Evolutionary conservation across 2,797 vertebrate genomes (phyloP), one percentile per base, ranked within the genome.

Genomic region (Manis javanica): DNA sequence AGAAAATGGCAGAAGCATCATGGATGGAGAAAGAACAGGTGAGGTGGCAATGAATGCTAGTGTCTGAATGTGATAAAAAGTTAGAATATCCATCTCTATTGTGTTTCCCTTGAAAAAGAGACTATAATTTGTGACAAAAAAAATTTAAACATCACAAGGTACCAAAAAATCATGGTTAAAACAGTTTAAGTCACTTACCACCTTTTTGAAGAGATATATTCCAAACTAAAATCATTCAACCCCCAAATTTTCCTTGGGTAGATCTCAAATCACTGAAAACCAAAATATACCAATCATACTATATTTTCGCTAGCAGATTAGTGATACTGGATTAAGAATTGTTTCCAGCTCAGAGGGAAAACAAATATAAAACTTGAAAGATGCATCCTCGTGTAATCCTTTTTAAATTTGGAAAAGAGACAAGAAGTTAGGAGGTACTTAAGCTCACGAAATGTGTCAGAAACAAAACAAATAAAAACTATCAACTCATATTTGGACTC

Each of bases 311-410:
- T 66, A 57, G 14, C 29, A 79, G n/a, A 94, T 94, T 90, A 90
- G 63, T 87, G 61, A 53, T 39, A 39, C 4, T 87, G 21, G 64
- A 66, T 87, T 92, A 95, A 92, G n/a, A 89, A 72, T 9, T 89
- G 7, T 84, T 94, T 84, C 53, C 14, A 75, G 66, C 10, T 95
- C 89, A 93, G 29, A 88, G 37, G 15, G 46, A 93, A 91, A 97
- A 81, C 16, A 90, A 93, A 87, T 66, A 85, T 34, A 96, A 95
- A 93, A 87, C 63, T 87, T 95, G n/a, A 97, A 96, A 74, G 55
- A 74, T 31, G 61, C 5, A 66, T 61, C 14, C 26, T 74, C 18
- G 87, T 87, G 4, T 71, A 88, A 78, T 92, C 31, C 39, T 92
- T 91, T 93, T 74, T 77, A 64, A 94, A 96, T 96, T 82, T 96